Percentiles rank a stretch among this genome's conserved stretches.
Conservation (phyloP, 2,113 vertebrate genomes). For the Aix galericulata region DNA sequence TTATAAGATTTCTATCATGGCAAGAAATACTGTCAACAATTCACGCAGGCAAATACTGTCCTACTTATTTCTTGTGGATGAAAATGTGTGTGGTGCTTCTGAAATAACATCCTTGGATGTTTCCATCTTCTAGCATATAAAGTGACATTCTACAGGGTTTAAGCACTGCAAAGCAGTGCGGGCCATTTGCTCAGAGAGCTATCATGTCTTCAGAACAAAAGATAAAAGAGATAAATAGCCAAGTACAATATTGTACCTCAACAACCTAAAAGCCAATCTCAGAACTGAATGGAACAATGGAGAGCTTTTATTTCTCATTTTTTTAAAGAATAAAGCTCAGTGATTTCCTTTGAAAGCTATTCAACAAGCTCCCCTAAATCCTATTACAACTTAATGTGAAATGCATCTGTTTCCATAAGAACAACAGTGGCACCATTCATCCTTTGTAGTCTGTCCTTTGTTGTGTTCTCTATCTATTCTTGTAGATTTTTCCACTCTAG, state of each 20-base stretch:
- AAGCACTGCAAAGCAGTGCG: neutral
- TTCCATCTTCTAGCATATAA: constrained; percentile 20
- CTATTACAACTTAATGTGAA: constrained; percentile 34
- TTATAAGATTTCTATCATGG: neutral
- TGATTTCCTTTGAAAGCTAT: constrained; percentile 27
- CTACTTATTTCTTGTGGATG: neutral
- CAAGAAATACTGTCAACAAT: neutral
- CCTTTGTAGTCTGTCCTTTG: constrained; percentile 39
- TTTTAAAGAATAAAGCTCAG: constrained; percentile 49
- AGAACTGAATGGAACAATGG: constrained; percentile 32
- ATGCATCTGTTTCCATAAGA: constrained; percentile 54
- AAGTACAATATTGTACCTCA: constrained; percentile 47
- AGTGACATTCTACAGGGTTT: constrained; percentile 48
- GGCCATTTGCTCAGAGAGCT: constrained; percentile 10
- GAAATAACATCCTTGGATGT: constrained; percentile 29
- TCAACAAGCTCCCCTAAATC: constrained; percentile 42
- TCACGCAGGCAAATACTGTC: neutral
- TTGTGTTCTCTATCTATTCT: neutral
- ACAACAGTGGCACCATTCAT: neutral
- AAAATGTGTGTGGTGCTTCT: constrained; percentile 12
- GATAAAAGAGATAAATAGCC: constrained; percentile 63
- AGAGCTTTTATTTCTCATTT: constrained; percentile 36
- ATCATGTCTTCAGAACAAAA: constrained; percentile 45
- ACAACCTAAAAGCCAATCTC: constrained; percentile 45
- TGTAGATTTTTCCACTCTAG: neutral